Evolutionary conservation across 2,888 invertebrate species (phyloP).

Genomic region (Glaucopsyche alexis): DNA sequence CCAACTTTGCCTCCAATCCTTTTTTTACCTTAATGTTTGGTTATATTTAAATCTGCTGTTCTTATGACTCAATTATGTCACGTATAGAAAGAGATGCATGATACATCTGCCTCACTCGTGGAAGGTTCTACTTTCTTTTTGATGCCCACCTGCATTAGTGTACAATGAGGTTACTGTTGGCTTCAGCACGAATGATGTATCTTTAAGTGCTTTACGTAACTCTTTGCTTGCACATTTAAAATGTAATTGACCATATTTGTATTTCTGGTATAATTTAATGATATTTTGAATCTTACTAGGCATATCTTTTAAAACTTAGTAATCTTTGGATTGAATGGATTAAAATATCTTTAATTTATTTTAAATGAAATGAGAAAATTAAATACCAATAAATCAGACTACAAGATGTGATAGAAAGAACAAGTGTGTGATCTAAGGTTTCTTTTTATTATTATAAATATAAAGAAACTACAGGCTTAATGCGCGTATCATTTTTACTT

Average conservation of each 20-base stretch:
- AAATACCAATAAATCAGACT: no score
- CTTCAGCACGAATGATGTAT: neutral
- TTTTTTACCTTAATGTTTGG: no score
- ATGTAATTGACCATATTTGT: neutral
- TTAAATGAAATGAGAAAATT: no score
- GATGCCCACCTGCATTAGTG: conserved; percentile 17
- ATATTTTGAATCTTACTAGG: neutral
- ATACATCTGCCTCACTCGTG: neutral
- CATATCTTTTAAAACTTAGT: neutral
- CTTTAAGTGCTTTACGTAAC: neutral
- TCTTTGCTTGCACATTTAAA: neutral
- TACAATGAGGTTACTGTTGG: conserved; percentile 7
- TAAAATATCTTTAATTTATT: no score
- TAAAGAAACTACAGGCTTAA: no score
- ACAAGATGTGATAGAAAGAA: no score
- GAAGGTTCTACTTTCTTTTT: conserved; percentile 23
- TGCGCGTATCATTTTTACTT: no score
- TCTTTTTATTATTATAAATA: no score
- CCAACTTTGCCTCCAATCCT: no score
- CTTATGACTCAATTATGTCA: neutral
- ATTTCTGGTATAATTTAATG: neutral
- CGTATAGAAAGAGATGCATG: neutral
- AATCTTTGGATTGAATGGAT: neutral
- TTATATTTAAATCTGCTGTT: no score
- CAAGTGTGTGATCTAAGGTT: no score